These are phyloP conservation scores for Streptopelia turtur DNA, from an alignment of 2,797 vertebrate genomes.

Conservation along the genomic window DNA sequence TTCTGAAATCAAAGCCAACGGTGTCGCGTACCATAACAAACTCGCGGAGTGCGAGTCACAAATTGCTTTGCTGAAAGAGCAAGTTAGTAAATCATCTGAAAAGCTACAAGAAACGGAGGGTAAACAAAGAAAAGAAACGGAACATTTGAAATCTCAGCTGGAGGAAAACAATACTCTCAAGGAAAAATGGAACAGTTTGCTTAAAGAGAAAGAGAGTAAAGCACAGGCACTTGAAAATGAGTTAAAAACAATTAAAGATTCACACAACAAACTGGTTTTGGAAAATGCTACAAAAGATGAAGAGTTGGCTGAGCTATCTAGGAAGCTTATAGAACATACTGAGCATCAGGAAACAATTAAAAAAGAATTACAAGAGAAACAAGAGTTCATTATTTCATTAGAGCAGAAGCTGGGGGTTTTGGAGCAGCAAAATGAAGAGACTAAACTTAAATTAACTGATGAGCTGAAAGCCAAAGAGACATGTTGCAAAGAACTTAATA, in stretches of 20 bases:
- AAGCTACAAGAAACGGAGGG: conserved; percentile 77
- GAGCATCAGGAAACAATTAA: conserved; percentile 68
- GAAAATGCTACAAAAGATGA: conserved; percentile 78
- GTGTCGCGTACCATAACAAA: conserved; percentile 70
- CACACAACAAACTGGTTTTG: conserved; percentile 80
- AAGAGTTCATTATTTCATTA: conserved; percentile 76
- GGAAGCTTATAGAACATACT: conserved; percentile 72
- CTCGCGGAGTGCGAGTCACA: conserved; percentile 82
- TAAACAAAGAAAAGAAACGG: conserved; percentile 59
- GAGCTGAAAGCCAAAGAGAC: conserved; percentile 76
- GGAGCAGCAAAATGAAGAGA: conserved; percentile 71
- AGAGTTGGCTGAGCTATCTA: conserved; percentile 77
- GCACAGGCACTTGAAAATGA: conserved; percentile 82
- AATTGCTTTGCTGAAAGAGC: conserved; percentile 83
- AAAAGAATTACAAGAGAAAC: conserved; percentile 75
- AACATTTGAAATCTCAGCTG: conserved; percentile 75
- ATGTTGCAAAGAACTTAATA: conserved; percentile 75
- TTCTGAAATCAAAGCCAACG: conserved; percentile 81
- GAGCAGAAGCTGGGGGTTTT: conserved; percentile 74
- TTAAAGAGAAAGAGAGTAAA: conserved; percentile 71
- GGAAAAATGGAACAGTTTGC: conserved; percentile 74
- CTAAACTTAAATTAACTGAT: conserved; percentile 70
- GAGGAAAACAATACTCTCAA: conserved; percentile 68
- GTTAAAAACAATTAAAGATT: conserved; percentile 83
- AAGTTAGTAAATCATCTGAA: conserved; percentile 71